These are phyloP conservation scores for Prosopocoilus inquinatus DNA, from an alignment of 2,888 invertebrate species.

Conservation along the genomic window DNA sequence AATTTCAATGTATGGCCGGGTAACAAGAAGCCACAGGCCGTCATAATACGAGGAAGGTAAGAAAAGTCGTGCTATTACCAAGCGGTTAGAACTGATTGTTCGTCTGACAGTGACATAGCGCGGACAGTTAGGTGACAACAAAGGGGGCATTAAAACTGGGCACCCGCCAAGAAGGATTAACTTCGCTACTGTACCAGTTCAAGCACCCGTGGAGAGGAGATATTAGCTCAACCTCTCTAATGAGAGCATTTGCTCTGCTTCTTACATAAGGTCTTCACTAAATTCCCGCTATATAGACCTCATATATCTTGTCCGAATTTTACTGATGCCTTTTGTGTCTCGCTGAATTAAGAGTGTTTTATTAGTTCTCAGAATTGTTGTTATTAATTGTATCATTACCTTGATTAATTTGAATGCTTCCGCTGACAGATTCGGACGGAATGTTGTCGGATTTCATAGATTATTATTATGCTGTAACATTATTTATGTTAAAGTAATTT, in stretches of 20 bases:
- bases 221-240: constrained; percentile 22
- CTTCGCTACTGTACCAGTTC: constrained; percentile 27
- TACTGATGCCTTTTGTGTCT: constrained; percentile 8
- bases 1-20: constrained; percentile 10
- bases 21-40: constrained; percentile 18
- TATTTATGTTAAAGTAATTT: constrained; percentile 13
- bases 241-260: constrained; percentile 29
- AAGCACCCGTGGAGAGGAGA: constrained; percentile 20
- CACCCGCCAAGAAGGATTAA: constrained; percentile 33
- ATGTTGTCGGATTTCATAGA: not conserved
- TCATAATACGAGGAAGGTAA: constrained; percentile 13
- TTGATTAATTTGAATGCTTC: constrained; percentile 17
- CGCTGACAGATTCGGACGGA: constrained; percentile 7
- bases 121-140: constrained; percentile 39
- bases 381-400: constrained; percentile 20
- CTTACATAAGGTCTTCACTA: constrained; percentile 10
- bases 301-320: constrained; percentile 13
- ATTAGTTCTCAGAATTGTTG: constrained; percentile 14
- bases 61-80: constrained; percentile 24
- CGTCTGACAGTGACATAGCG: constrained; percentile 38
- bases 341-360: constrained; percentile 13
- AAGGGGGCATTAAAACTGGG: constrained; percentile 31
- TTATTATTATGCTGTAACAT: constrained; percentile 5
- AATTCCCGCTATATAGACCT: constrained; percentile 4
- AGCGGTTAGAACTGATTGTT: constrained; percentile 29